These are phyloP conservation scores for Coreoperca whiteheadi DNA, from an alignment of 2,113 vertebrate genomes.

Conservation along the genomic window DNA sequence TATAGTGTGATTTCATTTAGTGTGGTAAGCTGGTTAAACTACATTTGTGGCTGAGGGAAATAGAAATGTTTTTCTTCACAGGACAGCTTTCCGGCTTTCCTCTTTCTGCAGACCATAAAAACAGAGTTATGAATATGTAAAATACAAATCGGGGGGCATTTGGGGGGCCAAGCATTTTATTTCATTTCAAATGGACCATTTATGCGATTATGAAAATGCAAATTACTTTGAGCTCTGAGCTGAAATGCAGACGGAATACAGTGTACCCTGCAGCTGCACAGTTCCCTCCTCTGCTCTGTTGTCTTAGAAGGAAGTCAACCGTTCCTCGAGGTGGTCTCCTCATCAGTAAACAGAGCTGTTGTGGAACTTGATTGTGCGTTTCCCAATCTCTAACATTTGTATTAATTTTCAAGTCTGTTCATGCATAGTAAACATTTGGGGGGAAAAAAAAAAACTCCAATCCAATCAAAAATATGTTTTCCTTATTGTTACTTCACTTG, in stretches of 20 bases:
- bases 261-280: conserved; percentile 15
- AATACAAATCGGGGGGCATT: conserved; percentile 12
- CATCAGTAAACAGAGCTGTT: conserved; percentile 18
- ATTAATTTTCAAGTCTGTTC: not conserved
- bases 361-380: not conserved
- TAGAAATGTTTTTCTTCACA: not conserved
- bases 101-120: conserved; percentile 16
- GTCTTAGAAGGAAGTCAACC: not conserved
- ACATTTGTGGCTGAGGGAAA: conserved; percentile 25
- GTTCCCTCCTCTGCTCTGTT: conserved; percentile 14
- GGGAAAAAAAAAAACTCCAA: no score
- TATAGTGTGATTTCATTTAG: conserved; percentile 37
- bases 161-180: conserved; percentile 45
- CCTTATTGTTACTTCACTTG: not conserved
- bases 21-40: conserved; percentile 22
- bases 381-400: not conserved
- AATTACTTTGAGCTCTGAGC: conserved; percentile 21
- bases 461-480: not conserved
- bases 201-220: conserved; percentile 60
- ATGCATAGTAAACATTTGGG: conserved; percentile 3
- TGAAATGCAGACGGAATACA: conserved; percentile 38
- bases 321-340: not conserved
- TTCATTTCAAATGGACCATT: conserved; percentile 43
- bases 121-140: conserved; percentile 51
- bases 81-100: not conserved